A percentile compares a stretch with the other conserved stretches of the same genome.
These are phyloP conservation scores for Tinamus guttatus DNA, from an alignment of 2,113 vertebrate species.

Conservation along the genomic window DNA sequence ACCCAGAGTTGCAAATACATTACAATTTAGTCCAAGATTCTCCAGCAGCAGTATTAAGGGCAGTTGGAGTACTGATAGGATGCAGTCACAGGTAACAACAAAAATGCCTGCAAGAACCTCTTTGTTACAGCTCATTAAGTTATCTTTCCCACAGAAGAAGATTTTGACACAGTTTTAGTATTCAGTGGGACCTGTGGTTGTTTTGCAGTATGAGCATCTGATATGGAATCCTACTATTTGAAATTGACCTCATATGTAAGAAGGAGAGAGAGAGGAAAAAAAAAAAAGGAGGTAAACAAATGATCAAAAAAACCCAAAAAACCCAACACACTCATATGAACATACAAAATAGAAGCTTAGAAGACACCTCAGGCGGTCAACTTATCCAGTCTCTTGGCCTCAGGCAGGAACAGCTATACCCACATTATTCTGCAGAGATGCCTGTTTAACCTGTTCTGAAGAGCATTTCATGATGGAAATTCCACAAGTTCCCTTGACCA, in stretches of 20 bases:
- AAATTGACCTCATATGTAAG: not conserved
- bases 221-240: not conserved
- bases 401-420: constrained; percentile 16
- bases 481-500: not conserved
- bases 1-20: not conserved
- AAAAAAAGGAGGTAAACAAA: too few species aligned
- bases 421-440: not conserved
- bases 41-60: not conserved
- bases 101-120: not conserved
- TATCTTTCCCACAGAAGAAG: not conserved
- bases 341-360: not conserved
- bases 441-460: constrained; percentile 51
- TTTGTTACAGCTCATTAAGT: not conserved
- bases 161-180: not conserved
- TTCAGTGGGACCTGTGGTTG: not conserved
- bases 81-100: not conserved
- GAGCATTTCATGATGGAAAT: constrained; percentile 54
- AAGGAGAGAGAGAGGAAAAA: not conserved
- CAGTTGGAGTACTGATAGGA: not conserved
- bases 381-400: constrained; percentile 33
- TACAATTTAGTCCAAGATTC: not conserved
- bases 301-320: not conserved
- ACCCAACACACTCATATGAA: not conserved
- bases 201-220: not conserved
- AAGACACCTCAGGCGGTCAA: constrained; percentile 41